phyloP scores from a whole-genome alignment of 2,797 vertebrate genomes.

The Lindbergichthys nudifrons region DNA sequence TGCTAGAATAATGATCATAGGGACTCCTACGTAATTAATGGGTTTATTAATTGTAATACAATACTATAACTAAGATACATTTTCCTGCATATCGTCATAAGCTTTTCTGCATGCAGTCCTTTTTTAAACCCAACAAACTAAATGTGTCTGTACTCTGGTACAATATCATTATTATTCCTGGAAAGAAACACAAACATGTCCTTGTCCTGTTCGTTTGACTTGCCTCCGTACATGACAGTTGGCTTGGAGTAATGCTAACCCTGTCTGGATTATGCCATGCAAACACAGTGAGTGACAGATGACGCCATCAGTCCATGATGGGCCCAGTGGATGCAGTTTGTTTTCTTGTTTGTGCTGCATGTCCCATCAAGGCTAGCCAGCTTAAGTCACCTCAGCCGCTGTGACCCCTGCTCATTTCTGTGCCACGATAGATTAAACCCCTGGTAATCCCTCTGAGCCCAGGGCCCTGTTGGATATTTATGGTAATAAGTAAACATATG shows the following conservation, averaged over 20 bases:
- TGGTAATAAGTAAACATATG: slow-evolving; percentile 83
- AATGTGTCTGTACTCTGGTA: slow-evolving; percentile 5
- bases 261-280: slow-evolving; percentile 35
- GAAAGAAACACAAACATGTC: slow-evolving; percentile 8
- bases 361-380: slow-evolving; percentile 75
- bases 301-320: slow-evolving; percentile 65
- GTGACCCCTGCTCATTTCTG: slow-evolving; percentile 84
- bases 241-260: slow-evolving; percentile 38
- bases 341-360: slow-evolving; percentile 75
- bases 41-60: slow-evolving; percentile 51
- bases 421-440: slow-evolving; percentile 77
- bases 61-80: slow-evolving; percentile 44
- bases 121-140: slow-evolving; percentile 5
- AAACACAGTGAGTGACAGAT: slow-evolving; percentile 58
- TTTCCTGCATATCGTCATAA: slow-evolving; percentile 25
- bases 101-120: background rate
- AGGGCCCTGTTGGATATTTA: slow-evolving; percentile 78
- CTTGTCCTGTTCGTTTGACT: slow-evolving; percentile 37
- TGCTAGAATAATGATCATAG: slow-evolving; percentile 55
- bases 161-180: slow-evolving; percentile 11
- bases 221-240: slow-evolving; percentile 25
- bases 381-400: slow-evolving; percentile 78
- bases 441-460: slow-evolving; percentile 79
- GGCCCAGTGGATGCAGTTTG: slow-evolving; percentile 59
- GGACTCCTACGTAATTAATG: slow-evolving; percentile 71